Evolutionary conservation across 2,888 invertebrate species (phyloP).

Genomic region (Zele albiditarsus): DNA sequence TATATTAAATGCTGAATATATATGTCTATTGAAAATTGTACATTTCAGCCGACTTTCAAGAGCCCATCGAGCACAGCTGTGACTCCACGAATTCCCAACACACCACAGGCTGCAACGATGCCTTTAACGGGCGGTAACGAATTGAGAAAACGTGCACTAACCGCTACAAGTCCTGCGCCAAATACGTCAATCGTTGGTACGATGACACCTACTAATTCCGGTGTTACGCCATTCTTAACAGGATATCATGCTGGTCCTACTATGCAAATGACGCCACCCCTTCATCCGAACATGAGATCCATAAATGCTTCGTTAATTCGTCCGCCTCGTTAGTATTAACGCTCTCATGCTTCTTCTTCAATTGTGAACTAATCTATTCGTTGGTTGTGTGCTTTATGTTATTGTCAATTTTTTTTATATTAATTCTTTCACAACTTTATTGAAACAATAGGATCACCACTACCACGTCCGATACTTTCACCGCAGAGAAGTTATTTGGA

Average conservation of each 20-base stretch:
- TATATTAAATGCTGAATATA: not conserved
- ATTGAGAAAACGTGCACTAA: constrained; percentile 63
- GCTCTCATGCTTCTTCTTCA: constrained; percentile 22
- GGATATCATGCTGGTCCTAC: constrained; percentile 53
- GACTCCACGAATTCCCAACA: constrained; percentile 55
- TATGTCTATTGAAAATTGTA: constrained; percentile 6
- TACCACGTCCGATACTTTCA: constrained; percentile 83
- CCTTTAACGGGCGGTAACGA: constrained; percentile 55
- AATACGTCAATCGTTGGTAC: constrained; percentile 50
- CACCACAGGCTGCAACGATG: constrained; percentile 54
- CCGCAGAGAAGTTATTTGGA: constrained; percentile 87
- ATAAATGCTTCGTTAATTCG: constrained; percentile 56
- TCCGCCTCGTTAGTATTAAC: constrained; percentile 60
- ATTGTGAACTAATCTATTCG: constrained; percentile 18
- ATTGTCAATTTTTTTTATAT: not conserved
- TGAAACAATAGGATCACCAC: constrained; percentile 62
- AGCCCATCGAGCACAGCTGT: constrained; percentile 44
- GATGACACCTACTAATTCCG: constrained; percentile 46
- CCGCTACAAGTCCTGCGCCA: constrained; percentile 55
- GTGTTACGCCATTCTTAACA: constrained; percentile 48
- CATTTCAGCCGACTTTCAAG: constrained; percentile 55
- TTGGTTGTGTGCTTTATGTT: constrained; percentile 9
- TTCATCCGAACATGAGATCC: constrained; percentile 56
- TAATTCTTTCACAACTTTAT: constrained; percentile 17
- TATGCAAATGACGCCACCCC: constrained; percentile 54